Base-by-base conservation (phyloP, 1,140 invertebrate genomes). In the Psilanteris sp. region DNA sequence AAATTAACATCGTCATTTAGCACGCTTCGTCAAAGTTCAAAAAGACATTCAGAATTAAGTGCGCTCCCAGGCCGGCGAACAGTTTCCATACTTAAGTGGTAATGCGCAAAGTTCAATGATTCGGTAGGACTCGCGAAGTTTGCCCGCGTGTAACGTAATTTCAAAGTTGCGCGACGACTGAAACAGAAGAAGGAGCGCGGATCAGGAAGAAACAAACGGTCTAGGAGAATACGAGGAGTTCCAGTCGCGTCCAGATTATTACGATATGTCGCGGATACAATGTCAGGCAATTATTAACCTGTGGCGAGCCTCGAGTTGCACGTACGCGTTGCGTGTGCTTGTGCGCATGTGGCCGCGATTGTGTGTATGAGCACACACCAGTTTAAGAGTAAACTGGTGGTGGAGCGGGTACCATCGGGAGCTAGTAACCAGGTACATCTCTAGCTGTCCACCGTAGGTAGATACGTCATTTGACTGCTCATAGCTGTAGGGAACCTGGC, bases 201-300 rank as follows among this genome's bases (percentile, higher is more conserved):
- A 46, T 36, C 37, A 15, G 46, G 29, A 36, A 46, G 43, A 41
- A 29, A 57, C 64, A 50, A 66, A 64, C 39, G 41, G 32, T 57
- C 57, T 48, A 50, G 18, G 34, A 73, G 32, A 50, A 64, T 66
- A 57, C 50, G 59, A 73, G 15, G 24, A 66, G 70, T 66, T 50
- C 14, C 50, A 48, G 59, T 46, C 44, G 50, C 72, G 70, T 79
- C 57, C 67, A 82, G 79, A 80, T 82, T 79, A 81, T 81, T 78
- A 68, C 77, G 78, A 82, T 82, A 79, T 78, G 70, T 82, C 76
- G 67, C 73, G 50, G 44, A 68, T 74, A 81, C 79, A 82, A 81
- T 81, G 74, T 76, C 74, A 64, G 70, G 72, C 78, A 82, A 81
- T 82, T 81, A 82, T 82, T 82, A 82, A 81, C 73, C 79, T 77